phyloP scores from a whole-genome alignment of 1,140 invertebrate genomes.

The Aricia agestis region DNA sequence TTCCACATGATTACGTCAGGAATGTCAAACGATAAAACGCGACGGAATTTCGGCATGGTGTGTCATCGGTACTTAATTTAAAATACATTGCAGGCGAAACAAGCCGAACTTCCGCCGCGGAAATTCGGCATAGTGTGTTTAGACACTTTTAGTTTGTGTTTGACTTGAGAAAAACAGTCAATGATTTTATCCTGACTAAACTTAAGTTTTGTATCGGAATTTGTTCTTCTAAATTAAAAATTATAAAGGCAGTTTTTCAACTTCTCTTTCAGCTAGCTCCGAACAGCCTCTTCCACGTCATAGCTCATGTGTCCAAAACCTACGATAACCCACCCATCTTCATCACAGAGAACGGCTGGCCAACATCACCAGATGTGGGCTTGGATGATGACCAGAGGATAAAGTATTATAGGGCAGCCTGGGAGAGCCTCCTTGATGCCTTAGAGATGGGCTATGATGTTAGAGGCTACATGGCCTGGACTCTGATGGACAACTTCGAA shows the following conservation, averaged over 20 bases:
- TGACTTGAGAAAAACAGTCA: too few relatives aligned
- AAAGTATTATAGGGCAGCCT: conserved; percentile 73
- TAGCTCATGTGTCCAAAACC: not conserved
- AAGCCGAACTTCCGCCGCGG: too few relatives aligned
- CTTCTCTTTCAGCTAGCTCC: not conserved
- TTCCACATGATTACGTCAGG: too few relatives aligned
- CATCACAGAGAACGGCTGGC: conserved; percentile 84
- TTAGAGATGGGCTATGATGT: conserved; percentile 81
- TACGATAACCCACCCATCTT: conserved; percentile 67
- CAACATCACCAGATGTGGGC: conserved; percentile 46
- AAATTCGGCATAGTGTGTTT: too few relatives aligned
- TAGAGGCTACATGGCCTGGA: conserved; percentile 82
- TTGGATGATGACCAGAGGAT: conserved; percentile 33
- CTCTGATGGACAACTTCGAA: conserved; percentile 87
- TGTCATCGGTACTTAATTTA: too few relatives aligned
- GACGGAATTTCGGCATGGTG: too few relatives aligned
- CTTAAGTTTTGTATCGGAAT: too few relatives aligned
- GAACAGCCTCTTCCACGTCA: not conserved
- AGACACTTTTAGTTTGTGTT: too few relatives aligned
- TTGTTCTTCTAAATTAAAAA: too few relatives aligned
- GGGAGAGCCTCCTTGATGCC: conserved; percentile 81
- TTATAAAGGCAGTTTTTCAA: not conserved
- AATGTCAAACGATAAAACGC: too few relatives aligned
- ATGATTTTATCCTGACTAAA: too few relatives aligned
- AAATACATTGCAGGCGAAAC: too few relatives aligned